These are phyloP conservation scores for Myiotriccus ornatus DNA, from an alignment of 2,797 vertebrate genomes.

Conservation along the genomic window DNA sequence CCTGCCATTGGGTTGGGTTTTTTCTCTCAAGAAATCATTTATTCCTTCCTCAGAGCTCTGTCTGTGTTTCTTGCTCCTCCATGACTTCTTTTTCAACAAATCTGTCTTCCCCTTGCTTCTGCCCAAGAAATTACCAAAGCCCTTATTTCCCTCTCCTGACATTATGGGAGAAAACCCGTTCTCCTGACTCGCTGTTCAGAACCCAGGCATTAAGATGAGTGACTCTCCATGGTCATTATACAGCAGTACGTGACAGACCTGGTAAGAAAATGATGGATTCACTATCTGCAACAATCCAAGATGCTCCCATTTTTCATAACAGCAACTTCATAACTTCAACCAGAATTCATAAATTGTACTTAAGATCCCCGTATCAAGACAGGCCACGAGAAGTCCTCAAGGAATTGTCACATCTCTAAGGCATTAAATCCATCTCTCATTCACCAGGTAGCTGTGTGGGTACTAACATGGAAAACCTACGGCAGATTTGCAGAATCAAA, in stretches of 20 bases:
- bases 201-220: background rate
- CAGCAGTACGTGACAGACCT: background rate
- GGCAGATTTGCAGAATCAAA: background rate
- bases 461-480: background rate
- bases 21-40: background rate
- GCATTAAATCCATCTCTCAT: background rate
- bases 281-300: background rate
- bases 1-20: background rate
- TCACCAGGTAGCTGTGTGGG: background rate
- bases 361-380: background rate
- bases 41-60: background rate
- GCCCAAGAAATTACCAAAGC: background rate
- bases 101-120: background rate
- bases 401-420: background rate
- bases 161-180: background rate
- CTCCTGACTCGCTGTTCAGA: background rate
- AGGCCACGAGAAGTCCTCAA: background rate
- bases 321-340: background rate
- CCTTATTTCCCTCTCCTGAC: background rate
- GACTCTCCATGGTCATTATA: background rate
- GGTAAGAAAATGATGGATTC: constrained; percentile 15
- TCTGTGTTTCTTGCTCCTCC: background rate
- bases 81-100: background rate
- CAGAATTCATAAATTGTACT: constrained; percentile 25
- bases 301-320: background rate